Percentiles rank a stretch among this genome's conserved stretches.
Evolutionary conservation across 1,140 invertebrate genomes (phyloP).

Genomic region (Leptinotarsa texana): DNA sequence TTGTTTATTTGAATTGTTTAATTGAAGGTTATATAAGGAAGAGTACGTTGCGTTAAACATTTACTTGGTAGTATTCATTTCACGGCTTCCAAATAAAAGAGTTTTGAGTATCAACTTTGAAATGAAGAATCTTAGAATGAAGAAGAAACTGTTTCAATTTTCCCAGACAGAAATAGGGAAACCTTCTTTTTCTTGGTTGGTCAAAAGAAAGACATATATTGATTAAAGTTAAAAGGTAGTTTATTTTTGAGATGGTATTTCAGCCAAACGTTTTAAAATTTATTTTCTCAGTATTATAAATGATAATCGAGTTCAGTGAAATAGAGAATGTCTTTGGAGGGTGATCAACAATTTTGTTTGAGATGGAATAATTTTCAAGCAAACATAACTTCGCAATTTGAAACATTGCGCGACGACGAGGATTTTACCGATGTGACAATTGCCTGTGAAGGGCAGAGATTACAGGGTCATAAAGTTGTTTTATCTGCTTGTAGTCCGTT

Average conservation of each 20-base stretch:
- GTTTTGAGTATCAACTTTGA: no score
- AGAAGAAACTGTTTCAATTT: constrained; percentile 14
- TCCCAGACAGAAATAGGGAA: constrained; percentile 37
- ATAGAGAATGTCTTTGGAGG: constrained; percentile 58
- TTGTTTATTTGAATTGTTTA: no score
- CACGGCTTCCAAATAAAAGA: no score
- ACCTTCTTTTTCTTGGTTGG: constrained; percentile 52
- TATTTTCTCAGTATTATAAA: constrained; percentile 11
- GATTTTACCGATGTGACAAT: constrained; percentile 84
- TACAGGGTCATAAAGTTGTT: constrained; percentile 80
- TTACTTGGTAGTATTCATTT: no score
- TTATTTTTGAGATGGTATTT: constrained; percentile 46
- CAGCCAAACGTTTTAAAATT: constrained; percentile 12
- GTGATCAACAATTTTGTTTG: constrained; percentile 86
- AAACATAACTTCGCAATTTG: constrained; percentile 82
- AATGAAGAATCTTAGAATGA: no score
- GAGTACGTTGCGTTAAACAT: no score
- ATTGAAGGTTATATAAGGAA: no score
- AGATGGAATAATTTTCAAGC: constrained; percentile 92
- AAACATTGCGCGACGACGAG: constrained; percentile 76
- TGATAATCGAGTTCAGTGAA: constrained; percentile 26
- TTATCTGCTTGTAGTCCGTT: constrained; percentile 79
- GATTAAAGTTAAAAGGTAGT: constrained; percentile 51
- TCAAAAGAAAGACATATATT: constrained; percentile 48
- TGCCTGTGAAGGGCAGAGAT: constrained; percentile 75